Conservation (phyloP, 2,888 invertebrate species). For the Aspidapion aeneum region DNA sequence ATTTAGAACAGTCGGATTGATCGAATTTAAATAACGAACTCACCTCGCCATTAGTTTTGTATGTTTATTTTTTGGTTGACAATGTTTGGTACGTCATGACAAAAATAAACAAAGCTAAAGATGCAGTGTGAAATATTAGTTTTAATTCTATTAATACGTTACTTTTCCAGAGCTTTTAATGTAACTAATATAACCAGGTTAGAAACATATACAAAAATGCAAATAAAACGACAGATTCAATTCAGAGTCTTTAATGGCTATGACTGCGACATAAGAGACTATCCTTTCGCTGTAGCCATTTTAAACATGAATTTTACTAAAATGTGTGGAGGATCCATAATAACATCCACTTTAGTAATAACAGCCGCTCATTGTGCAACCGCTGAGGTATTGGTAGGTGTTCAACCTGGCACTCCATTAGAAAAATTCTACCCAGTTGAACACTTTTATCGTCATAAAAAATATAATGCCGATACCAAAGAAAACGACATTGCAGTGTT, state of each 20-base stretch:
- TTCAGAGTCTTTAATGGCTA: neutral
- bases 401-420: neutral
- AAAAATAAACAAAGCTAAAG: too few relatives aligned
- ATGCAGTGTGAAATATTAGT: too few relatives aligned
- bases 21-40: too few relatives aligned
- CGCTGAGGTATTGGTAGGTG: neutral
- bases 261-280: neutral
- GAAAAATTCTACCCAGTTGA: neutral
- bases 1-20: too few relatives aligned
- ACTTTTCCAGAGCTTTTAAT: too few relatives aligned
- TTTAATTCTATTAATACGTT: too few relatives aligned
- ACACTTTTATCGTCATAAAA: neutral
- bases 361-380: neutral
- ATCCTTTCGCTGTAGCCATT: neutral
- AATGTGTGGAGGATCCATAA: neutral
- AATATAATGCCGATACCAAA: neutral
- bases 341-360: neutral
- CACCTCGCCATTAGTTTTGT: too few relatives aligned
- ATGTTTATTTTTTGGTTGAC: too few relatives aligned
- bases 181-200: too few relatives aligned
- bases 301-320: neutral
- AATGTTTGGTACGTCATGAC: too few relatives aligned
- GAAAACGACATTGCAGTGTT: neutral
- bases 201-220: too few relatives aligned
- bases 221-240: too few relatives aligned